Evolutionary conservation across 1,140 invertebrate genomes (phyloP).

Genomic region (Bombus pyrosoma): DNA sequence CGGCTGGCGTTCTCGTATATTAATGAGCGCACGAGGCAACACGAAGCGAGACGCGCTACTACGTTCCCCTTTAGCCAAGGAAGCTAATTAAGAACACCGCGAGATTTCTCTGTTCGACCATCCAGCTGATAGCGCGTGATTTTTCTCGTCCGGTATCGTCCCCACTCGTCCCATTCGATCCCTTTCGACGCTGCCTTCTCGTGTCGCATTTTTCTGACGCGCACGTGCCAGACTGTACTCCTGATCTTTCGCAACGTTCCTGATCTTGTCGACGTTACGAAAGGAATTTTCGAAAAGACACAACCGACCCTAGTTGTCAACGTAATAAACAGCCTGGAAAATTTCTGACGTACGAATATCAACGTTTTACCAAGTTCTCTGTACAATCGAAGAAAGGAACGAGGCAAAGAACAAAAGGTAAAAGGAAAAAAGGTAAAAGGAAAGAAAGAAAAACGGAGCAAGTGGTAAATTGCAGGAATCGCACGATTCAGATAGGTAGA

Average conservation of each 20-base stretch:
- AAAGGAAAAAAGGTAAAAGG: background rate
- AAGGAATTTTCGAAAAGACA: background rate
- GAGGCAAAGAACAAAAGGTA: background rate
- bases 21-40: slow-evolving; percentile 57
- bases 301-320: background rate
- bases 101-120: slow-evolving; percentile 46
- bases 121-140: slow-evolving; percentile 34
- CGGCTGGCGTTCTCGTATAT: slow-evolving; percentile 44
- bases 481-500: slow-evolving; percentile 4
- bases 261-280: background rate
- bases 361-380: background rate
- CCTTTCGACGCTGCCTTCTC: background rate
- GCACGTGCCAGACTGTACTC: background rate
- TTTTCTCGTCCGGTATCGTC: slow-evolving; percentile 35
- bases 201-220: background rate
- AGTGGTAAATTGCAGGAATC: background rate
- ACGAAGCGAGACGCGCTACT: slow-evolving; percentile 56
- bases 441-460: background rate
- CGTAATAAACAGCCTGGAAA: background rate
- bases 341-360: background rate
- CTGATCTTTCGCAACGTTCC: background rate
- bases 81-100: slow-evolving; percentile 67
- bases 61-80: slow-evolving; percentile 56
- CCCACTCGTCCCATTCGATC: background rate
- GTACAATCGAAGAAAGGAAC: background rate